Evolutionary conservation across 2,797 vertebrate genomes (phyloP), one percentile per base, ranked within the genome.

Genomic region (Psittacula echo): DNA sequence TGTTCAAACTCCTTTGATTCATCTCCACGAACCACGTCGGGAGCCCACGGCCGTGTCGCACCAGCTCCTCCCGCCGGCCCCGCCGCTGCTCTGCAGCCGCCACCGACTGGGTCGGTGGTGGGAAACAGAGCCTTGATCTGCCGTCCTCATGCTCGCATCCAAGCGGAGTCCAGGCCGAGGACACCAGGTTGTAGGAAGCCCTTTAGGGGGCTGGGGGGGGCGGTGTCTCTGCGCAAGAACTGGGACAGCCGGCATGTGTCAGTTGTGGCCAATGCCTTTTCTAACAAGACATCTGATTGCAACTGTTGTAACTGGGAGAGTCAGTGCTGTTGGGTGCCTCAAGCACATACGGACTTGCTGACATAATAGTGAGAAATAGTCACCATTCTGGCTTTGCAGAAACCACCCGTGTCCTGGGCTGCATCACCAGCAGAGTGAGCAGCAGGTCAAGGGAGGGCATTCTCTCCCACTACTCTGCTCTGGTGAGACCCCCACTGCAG

Each of bases 41-140:
- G 47, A 26, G 44, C 9, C 54, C 34, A 4, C 26, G 20, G 71
- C 5, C 27, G 84, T 29, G 94, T 48, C 8, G 67, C 90, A 89
- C 22, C 82, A 79, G 92, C 94, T 39, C 94, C 95, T 44, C 94
- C 94, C 82, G 15, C 85, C 58, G 95, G 87, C 18, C 19, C 4
- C 42, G 22, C 44, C 21, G n/a, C 67, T n/a, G 67, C 45, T 20
- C 75, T 94, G 90, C 95, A 87, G 42, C 74, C 37, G 54, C 71
- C 37, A 13, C 24, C 22, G 44, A 0, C 41, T 4, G 60, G 24
- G 5, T 13, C 3, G 24, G 8, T 3, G 2, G 14, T 6, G 21
- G 22, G 5, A 34, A 58, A 11, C 22, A 24, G 26, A 29, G 44
- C 32, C 37, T 1, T 65, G 20, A 20, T n/a, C 20, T 17, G 20